phyloP scores from a whole-genome alignment of 2,888 invertebrate species.

The Nymphalis c-album region DNA sequence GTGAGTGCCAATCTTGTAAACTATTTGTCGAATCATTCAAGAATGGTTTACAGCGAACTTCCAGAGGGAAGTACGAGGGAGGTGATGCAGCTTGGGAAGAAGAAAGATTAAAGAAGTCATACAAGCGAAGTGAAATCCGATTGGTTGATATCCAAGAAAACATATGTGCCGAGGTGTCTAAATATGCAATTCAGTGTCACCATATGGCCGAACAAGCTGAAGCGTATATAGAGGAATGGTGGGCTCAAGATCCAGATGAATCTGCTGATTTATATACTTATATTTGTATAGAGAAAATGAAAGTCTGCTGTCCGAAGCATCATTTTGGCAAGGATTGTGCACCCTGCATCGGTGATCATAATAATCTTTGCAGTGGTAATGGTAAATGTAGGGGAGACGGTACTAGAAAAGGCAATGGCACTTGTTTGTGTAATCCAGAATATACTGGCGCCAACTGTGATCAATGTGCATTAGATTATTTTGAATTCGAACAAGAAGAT shows the following conservation, averaged over 20 bases:
- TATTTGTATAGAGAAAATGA: constrained; percentile 89
- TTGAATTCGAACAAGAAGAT: constrained; percentile 87
- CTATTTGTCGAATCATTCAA: constrained; percentile 88
- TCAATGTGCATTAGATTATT: constrained; percentile 88
- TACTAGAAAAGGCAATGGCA: constrained; percentile 95
- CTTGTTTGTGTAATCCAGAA: constrained; percentile 92
- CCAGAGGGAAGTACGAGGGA: constrained; percentile 94
- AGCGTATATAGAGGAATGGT: constrained; percentile 92
- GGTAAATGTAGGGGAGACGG: constrained; percentile 92
- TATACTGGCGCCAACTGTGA: constrained; percentile 90
- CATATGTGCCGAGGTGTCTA: constrained; percentile 88
- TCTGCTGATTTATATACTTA: constrained; percentile 75
- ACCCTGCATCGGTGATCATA: constrained; percentile 88
- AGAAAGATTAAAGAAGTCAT: constrained; percentile 89
- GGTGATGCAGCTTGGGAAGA: constrained; percentile 97
- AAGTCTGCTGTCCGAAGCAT: constrained; percentile 91
- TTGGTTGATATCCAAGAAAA: constrained; percentile 95
- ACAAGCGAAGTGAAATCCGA: constrained; percentile 93
- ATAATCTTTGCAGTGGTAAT: constrained; percentile 89
- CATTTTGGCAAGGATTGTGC: constrained; percentile 92
- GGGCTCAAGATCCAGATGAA: constrained; percentile 83
- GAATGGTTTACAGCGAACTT: constrained; percentile 89
- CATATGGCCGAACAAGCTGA: constrained; percentile 92
- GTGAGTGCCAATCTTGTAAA: constrained; percentile 90
- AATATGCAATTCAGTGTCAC: constrained; percentile 90